These are phyloP conservation scores for Vireo griseus DNA, from an alignment of 2,797 vertebrate species.

Conservation along the genomic window DNA sequence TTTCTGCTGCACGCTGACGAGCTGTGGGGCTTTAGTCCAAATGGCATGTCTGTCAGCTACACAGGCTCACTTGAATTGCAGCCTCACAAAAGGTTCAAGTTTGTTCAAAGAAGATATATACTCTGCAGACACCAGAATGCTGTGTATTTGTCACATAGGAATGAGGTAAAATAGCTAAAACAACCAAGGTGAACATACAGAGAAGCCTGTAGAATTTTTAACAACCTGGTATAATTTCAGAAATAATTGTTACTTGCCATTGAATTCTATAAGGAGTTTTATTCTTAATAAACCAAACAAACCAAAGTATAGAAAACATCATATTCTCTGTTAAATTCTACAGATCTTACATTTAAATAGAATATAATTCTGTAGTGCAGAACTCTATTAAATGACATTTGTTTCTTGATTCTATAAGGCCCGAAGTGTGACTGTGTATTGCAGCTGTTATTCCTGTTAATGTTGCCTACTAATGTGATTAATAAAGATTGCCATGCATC, in stretches of 20 bases:
- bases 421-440: neutral
- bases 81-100: neutral
- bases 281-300: neutral
- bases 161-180: neutral
- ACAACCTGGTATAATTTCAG: neutral
- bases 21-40: neutral
- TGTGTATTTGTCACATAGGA: neutral
- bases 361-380: neutral
- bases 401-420: neutral
- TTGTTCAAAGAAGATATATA: neutral
- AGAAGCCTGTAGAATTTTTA: neutral
- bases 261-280: neutral
- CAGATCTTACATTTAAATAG: neutral
- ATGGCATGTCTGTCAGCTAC: neutral
- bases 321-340: neutral
- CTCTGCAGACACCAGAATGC: neutral
- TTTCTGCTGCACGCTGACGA: neutral
- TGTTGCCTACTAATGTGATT: neutral
- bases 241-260: neutral
- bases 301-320: neutral
- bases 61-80: neutral
- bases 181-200: neutral
- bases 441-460: neutral
- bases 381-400: neutral
- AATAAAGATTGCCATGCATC: conserved; percentile 28